Evolutionary conservation across 2,888 invertebrate genomes (phyloP).

Genomic region (Junonia oenone): DNA sequence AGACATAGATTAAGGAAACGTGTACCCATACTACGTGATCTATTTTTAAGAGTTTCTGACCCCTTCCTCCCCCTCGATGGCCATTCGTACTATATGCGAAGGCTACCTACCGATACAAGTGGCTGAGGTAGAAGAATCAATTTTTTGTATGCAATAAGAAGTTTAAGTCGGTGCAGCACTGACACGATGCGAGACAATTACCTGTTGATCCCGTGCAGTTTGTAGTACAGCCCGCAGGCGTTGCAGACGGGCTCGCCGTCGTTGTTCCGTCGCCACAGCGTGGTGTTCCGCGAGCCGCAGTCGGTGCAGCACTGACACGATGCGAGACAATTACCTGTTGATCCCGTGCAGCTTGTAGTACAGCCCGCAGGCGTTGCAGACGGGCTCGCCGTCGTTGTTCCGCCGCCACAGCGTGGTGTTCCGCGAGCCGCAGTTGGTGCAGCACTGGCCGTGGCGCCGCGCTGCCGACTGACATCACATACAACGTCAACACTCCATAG

Average conservation of each 20-base stretch:
- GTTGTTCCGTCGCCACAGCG: slow-evolving; percentile 97
- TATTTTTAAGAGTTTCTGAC: no score
- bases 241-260: slow-evolving; percentile 99
- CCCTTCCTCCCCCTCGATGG: no score
- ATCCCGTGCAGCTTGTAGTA: slow-evolving; percentile 98
- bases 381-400: slow-evolving; percentile 98
- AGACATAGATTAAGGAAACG: no score
- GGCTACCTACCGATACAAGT: no score
- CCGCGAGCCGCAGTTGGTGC: slow-evolving; percentile 98
- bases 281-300: slow-evolving; percentile 98
- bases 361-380: slow-evolving; percentile 98
- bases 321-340: slow-evolving; percentile 83
- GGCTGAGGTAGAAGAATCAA: no score
- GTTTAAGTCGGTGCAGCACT: no score
- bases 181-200: no score
- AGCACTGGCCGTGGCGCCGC: slow-evolving; percentile 92
- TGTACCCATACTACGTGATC: no score
- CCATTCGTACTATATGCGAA: no score
- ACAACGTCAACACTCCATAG: no score
- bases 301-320: no score
- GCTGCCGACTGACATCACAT: slow-evolving; percentile 85
- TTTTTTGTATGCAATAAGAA: no score
- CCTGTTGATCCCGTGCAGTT: slow-evolving; percentile 93
- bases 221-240: slow-evolving; percentile 98
- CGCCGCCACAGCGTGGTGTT: slow-evolving; percentile 98